Base-by-base conservation (phyloP, 2,888 invertebrate species). In the Leucophenga maculata region DNA sequence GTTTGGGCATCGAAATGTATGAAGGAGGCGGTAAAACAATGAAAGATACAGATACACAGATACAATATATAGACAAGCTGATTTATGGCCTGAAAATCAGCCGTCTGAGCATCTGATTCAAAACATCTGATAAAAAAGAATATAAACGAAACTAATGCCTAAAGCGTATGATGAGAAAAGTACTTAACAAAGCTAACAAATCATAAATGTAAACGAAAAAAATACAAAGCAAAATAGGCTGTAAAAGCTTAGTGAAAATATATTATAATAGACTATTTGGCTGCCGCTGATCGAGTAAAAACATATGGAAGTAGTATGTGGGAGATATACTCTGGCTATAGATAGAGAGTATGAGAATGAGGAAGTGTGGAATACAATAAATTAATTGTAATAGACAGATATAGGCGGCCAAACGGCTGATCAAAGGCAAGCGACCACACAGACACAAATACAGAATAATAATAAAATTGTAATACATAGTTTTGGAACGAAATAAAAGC, bases 91-190 rank as follows among this genome's bases (percentile, higher is more conserved):
- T n/a, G n/a, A n/a, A 4, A 26, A 26, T 26, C 26, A 26, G 26
- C 26, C 26, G 26, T 11, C 16, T 32, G 69, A 79, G 75, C 78
- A 80, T 80, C 78, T 80, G 78, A 83, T 80, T 73, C 69, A 67
- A 73, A 73, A 72, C 72, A 75, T 74, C 72, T 81, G 78, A 78
- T 78, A 78, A 72, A 70, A 54, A 11, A 26, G 9, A n/a, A n/a
- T 39, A 60, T 18, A 26, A 3, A 26, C 32, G 26, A 60, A 55
- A 46, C 48, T 70, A 67, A 66, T 18, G 64, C 62, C 18, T 52
- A 57, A 31, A 57, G 3, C 39, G 55, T 68, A 68, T 39, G 54
- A 16, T 22, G 20, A 20, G 9, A 13, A 54, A 52, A 31, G 1
- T 11, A 62, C 48, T 54, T 65, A 32, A 55, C 18, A 68, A 64